These are phyloP conservation scores for Cepaea nemoralis DNA, from an alignment of 1,140 invertebrate species.

Conservation along the genomic window DNA sequence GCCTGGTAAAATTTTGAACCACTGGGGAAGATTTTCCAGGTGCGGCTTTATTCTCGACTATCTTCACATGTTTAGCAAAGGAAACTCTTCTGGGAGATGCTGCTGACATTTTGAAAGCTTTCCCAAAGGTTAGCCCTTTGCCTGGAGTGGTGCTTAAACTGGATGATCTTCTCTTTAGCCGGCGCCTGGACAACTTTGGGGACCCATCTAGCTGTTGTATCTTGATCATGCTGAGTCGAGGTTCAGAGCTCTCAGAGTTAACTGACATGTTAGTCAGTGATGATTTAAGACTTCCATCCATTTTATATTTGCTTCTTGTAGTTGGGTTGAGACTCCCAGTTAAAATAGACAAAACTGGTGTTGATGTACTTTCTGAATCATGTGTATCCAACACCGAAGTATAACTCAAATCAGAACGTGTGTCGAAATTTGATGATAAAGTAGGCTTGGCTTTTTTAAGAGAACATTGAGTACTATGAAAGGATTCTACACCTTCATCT, in stretches of 20 bases:
- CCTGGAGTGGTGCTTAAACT: constrained; percentile 33
- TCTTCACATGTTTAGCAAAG: constrained; percentile 39
- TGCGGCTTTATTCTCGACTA: not conserved
- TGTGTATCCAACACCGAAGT: too few relatives aligned
- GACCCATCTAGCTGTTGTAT: constrained; percentile 25
- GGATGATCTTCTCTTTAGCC: constrained; percentile 32
- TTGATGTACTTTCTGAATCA: too few relatives aligned
- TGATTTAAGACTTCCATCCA: not conserved
- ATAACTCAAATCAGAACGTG: not conserved
- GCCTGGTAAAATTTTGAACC: not conserved
- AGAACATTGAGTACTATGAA: not conserved
- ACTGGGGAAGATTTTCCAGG: not conserved
- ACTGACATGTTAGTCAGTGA: not conserved
- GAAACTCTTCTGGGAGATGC: constrained; percentile 27
- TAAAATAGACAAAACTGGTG: constrained; percentile 23
- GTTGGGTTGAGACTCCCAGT: constrained; percentile 38
- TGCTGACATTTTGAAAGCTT: not conserved
- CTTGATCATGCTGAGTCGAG: not conserved
- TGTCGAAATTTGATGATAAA: not conserved
- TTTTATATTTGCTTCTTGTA: constrained; percentile 25
- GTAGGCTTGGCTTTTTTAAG: constrained; percentile 13
- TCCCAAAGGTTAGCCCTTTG: constrained; percentile 36
- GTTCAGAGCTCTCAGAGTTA: not conserved
- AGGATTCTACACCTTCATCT: constrained; percentile 11
- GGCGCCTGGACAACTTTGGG: constrained; percentile 25